Base-by-base conservation (phyloP, 1,140 invertebrate species). In the Platyura marginata region DNA sequence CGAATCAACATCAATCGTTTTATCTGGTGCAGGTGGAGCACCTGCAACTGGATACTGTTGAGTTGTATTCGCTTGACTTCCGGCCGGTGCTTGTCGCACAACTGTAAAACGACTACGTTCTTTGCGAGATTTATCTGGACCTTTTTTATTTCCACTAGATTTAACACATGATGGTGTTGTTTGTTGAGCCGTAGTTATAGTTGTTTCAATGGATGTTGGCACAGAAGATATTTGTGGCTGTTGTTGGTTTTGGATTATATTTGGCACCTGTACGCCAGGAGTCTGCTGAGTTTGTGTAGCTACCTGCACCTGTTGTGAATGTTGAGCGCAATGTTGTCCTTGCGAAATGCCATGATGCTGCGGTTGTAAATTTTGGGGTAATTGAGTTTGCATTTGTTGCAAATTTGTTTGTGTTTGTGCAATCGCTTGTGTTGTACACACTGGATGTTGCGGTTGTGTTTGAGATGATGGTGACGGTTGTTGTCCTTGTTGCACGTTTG, bases 1-100 rank as follows among this genome's bases (percentile, higher is more conserved):
- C 10, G 87, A 89, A 66, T 98, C 89, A 37, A 97, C 80, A 59
- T 95, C 88, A 64, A 87, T 83, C 45, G 76, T 77, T 35, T 74
- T 74, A 53, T 61, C 59, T n/a, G 53, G 48, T 23, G 47, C 38
- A 4, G 67, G 71, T 41, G 68, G 63, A 46, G 67, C 61, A 34
- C 63, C 55, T 21, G 63, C 56, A 56, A 70, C 68, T 49, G 44
- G 41, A 43, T 59, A 52, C 6, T 33, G 41, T 45, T 50, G 49
- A 39, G 44, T 44, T 11, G 47, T 46, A 19, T 5, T 47, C 57
- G 58, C 57, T 58, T 60, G 53, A 64, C 67, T 67, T 47, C 65
- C 57, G 1, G 62, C 55, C 35, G 69, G 59, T 46, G 70, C 68
- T 51, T 59, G 57, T 2, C 57, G 50, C 29, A 60, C 46, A 18